Evolutionary conservation across 2,888 invertebrate species (phyloP).

Genomic region (Erebia ligea): DNA sequence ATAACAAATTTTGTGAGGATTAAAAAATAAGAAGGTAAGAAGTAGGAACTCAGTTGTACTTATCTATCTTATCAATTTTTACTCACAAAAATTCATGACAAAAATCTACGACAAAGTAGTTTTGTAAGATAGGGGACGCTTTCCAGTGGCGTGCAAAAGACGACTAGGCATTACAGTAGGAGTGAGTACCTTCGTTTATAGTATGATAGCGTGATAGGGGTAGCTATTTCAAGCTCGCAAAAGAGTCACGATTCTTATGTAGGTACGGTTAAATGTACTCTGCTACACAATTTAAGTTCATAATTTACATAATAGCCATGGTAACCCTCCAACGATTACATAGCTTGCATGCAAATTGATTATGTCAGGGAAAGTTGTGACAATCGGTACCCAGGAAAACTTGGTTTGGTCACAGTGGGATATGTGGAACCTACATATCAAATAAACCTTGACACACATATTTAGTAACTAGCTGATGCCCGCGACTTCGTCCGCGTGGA

Average conservation of each 20-base stretch:
- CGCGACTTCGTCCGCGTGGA: too few species aligned
- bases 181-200: constrained; percentile 56
- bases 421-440: not conserved
- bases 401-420: not conserved
- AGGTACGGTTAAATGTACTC: constrained; percentile 43
- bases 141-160: constrained; percentile 64
- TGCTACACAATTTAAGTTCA: constrained; percentile 42
- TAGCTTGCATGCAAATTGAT: constrained; percentile 40
- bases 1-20: not conserved
- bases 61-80: not conserved
- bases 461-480: too few species aligned
- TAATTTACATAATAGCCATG: constrained; percentile 44
- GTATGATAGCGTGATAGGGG: constrained; percentile 70
- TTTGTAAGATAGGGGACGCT: constrained; percentile 49
- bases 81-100: constrained; percentile 62
- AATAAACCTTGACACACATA: not conserved
- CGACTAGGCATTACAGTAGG: constrained; percentile 55
- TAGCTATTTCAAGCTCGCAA: constrained; percentile 65
- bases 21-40: constrained; percentile 6
- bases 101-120: constrained; percentile 33
- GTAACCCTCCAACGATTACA: constrained; percentile 31
- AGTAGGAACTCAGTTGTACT: not conserved
- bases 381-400: constrained; percentile 19
- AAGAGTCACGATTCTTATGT: constrained; percentile 73
- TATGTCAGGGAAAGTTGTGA: constrained; percentile 27